Base-by-base conservation (phyloP, 2,797 vertebrate species). In the Melopsittacus undulatus region DNA sequence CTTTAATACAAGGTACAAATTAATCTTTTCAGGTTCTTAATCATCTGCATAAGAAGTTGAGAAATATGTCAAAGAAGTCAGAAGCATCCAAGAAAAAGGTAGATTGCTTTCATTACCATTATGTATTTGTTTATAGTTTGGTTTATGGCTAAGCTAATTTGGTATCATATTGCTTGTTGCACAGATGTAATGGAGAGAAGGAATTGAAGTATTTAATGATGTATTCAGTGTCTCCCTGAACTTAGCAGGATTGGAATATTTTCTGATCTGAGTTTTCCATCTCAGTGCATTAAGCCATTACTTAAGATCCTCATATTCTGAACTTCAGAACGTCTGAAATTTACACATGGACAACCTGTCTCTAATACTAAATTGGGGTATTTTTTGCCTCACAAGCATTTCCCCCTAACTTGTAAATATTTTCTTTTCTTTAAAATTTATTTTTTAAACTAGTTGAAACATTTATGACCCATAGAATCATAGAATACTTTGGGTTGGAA, bases 21-120 rank as follows among this genome's bases (percentile, higher is more conserved):
- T 75, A 21, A 68, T 97, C 52, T 96, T 98, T 98, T 57, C 98
- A 99, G 99, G 99, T 99, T 91, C 98, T 99, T 96, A 99, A 98
- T 96, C 99, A 99, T 96, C 97, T 99, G 95, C 99, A 99, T 95
- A 99, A 99, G 98, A 99, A 99, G 92, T 97, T 99, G 92, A 99
- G 98, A 98, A 99, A 99, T 90, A 98, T 99, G 97, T 99, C 99
- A 79, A 99, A 99, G 98, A 99, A 99, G 97, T 99, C 99, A 81
- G 99, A 99, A 97, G 98, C 98, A 8, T 99, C 99, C 43, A 99
- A 99, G 98, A 99, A 99, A 98, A 99, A 99, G 99, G 99, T 99
- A 98, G 91, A 96, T 90, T 38, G 15, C 32, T 78, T 91, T 93
- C 42, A n/a, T 64, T 88, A 62, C 45, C 27, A 42, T 42, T 74